Evolutionary conservation across 2,113 vertebrate genomes (phyloP), one percentile per base, ranked within the genome.

Genomic region (Neotragus pygmaeus): DNA sequence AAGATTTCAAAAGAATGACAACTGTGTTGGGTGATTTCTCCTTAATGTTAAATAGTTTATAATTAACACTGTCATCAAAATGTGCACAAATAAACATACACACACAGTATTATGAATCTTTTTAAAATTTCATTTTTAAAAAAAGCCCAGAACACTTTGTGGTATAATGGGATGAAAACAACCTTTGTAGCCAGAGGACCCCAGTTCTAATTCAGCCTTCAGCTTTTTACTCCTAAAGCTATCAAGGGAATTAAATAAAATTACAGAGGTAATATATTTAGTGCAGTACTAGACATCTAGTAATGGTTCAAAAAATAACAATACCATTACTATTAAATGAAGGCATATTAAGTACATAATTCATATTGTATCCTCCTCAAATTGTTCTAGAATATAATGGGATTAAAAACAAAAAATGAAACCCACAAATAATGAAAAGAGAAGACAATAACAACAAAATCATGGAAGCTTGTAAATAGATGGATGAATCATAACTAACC

Each of bases 371-470:
- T 3, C 3, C 43, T 93, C 21, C 73, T 53, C 88, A 95, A 95
- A 90, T 66, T 82, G 57, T 96, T 70, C 73, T 64, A 70, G 57
- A 83, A 90, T 64, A 16, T 43, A 95, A 86, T 66, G n/a, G 16
- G 39, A 92, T 84, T 95, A 91, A 95, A 95, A 57, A 78, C 49
- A 57, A 70, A 73, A 2, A 94, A 89, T 73, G 2, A 94, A 94
- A 80, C 12, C 23, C 3, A 77, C 15, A 90, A n/a, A 94, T 27
- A 92, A 89, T 14, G 39, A 77, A 47, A 30, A 95, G 30, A 91
- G 17, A 94, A 88, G 36, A 62, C n/a, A 78, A 2, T 51, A 87
- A 66, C 27, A 91, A 91, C 43, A 91, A 66, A 77, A 86, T 21
- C 47, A 11, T 23, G 25, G 3, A 78, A 91, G 17, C 17, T 93